Percentiles rank a stretch among this genome's conserved stretches.
Conservation (phyloP, 2,797 vertebrate genomes). For the Schizothorax lantsangensis region DNA sequence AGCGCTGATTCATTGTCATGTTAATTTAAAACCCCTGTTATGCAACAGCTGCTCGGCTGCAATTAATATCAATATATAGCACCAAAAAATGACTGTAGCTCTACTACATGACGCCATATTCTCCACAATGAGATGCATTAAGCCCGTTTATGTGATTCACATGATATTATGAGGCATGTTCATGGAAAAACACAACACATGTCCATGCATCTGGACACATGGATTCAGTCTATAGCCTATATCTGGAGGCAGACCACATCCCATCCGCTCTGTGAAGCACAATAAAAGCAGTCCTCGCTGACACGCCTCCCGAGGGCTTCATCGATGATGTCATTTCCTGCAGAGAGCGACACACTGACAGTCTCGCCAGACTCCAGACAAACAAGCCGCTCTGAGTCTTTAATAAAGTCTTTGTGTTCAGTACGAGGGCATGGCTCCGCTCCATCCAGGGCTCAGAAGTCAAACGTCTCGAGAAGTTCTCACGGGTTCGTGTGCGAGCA, state of each 20-base stretch:
- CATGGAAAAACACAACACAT: constrained; percentile 14
- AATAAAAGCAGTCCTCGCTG: background rate
- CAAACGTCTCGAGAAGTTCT: constrained; percentile 41
- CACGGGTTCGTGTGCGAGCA: constrained; percentile 86
- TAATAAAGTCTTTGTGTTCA: constrained; percentile 33
- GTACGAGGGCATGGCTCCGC: constrained; percentile 3
- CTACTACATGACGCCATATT: constrained; percentile 5
- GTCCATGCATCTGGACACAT: background rate
- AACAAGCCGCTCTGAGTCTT: background rate
- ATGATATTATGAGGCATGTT: constrained; percentile 20
- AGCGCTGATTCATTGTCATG: constrained; percentile 51
- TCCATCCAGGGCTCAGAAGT: background rate
- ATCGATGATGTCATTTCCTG: constrained; percentile 15
- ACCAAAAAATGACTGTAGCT: constrained; percentile 38
- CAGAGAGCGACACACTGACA: background rate
- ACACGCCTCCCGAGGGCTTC: background rate
- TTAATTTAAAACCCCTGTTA: constrained; percentile 62
- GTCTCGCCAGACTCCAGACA: background rate
- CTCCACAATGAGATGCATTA: constrained; percentile 1
- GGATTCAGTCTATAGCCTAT: constrained; percentile 1
- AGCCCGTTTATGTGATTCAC: constrained; percentile 1
- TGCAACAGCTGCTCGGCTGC: constrained; percentile 55
- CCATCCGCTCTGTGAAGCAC: background rate
- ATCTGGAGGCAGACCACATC: background rate
- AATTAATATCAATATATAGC: constrained; percentile 27